These are phyloP conservation scores for Rhineura floridana DNA, from an alignment of 2,113 vertebrate genomes.

Conservation along the genomic window DNA sequence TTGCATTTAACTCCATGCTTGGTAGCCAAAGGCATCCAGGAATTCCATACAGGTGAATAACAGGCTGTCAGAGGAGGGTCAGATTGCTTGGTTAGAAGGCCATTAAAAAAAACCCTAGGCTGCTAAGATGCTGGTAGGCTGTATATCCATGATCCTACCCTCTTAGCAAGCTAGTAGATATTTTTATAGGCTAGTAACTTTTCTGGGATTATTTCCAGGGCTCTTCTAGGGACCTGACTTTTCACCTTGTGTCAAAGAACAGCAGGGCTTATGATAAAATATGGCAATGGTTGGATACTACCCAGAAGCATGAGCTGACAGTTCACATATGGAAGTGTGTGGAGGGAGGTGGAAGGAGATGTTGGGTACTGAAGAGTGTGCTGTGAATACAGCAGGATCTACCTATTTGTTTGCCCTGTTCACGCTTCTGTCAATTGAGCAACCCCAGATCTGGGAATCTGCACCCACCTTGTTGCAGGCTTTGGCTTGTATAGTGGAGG, in stretches of 20 bases:
- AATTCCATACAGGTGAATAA: neutral
- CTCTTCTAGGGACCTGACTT: neutral
- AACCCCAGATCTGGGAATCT: neutral
- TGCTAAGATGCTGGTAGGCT: no score
- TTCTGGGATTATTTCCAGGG: no score
- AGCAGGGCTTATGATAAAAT: neutral
- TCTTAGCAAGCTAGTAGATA: no score
- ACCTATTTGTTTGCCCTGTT: neutral
- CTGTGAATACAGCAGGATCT: no score
- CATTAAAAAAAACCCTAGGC: no score
- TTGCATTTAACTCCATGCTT: neutral
- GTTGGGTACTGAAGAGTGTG: no score
- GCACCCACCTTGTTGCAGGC: neutral
- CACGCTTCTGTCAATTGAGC: neutral
- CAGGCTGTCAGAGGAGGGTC: neutral
- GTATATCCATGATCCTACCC: no score
- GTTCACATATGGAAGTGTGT: no score
- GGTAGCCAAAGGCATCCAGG: neutral
- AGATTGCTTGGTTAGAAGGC: no score
- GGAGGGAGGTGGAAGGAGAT: neutral
- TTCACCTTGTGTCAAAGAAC: neutral
- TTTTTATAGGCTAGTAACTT: no score
- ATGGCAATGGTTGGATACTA: neutral
- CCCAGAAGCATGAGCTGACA: neutral
- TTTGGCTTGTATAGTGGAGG: neutral